A percentile compares a stretch with the other conserved stretches of the same genome.
Conservation (phyloP, 2,888 invertebrate genomes). For the Ophraella communa region DNA sequence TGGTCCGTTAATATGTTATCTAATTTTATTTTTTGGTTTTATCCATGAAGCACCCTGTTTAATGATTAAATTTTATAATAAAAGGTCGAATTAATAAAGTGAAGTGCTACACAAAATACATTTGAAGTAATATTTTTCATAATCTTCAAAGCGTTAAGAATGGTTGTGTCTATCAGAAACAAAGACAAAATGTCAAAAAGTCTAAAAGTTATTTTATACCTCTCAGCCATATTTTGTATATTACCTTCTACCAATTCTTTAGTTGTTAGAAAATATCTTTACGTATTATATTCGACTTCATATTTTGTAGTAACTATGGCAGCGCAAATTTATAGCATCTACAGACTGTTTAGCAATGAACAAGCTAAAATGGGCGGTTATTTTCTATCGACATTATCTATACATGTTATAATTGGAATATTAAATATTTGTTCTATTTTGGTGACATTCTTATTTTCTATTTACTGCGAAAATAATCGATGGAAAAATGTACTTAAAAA, state of each 20-base stretch:
- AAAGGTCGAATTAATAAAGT: too few relatives aligned
- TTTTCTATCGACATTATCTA: background rate
- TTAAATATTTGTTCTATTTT: background rate
- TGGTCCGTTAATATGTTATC: too few relatives aligned
- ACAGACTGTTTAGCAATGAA: background rate
- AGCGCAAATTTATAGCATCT: background rate
- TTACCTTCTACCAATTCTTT: background rate
- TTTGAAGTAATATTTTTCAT: too few relatives aligned
- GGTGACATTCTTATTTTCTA: background rate
- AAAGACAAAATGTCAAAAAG: too few relatives aligned
- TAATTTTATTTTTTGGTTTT: too few relatives aligned
- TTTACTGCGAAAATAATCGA: background rate
- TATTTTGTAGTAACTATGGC: background rate
- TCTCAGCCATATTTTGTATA: too few relatives aligned
- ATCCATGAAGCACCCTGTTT: too few relatives aligned
- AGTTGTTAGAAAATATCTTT: background rate
- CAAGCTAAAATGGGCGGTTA: background rate
- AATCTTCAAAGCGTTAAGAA: too few relatives aligned
- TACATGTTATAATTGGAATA: background rate
- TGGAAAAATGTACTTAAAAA: background rate
- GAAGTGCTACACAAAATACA: too few relatives aligned
- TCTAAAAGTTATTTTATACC: too few relatives aligned
- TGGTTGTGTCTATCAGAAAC: too few relatives aligned
- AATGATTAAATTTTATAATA: too few relatives aligned
- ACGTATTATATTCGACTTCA: background rate